These are phyloP conservation scores for Aphidoletes aphidimyza DNA, from an alignment of 2,888 invertebrate genomes.

Conservation along the genomic window DNA sequence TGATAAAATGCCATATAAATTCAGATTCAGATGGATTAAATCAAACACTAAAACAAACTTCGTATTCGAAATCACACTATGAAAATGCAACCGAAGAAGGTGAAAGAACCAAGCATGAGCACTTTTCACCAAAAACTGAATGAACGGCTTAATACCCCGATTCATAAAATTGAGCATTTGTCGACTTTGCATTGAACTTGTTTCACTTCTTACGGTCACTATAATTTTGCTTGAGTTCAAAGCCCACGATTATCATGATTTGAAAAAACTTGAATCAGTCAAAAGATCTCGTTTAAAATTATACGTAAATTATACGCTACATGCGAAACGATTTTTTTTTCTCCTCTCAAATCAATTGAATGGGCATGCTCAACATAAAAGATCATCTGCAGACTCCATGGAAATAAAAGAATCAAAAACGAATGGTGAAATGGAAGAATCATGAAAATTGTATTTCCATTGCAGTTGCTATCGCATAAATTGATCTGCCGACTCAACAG, in stretches of 20 bases:
- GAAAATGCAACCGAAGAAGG: background rate
- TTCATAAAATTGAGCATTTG: background rate
- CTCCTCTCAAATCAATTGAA: background rate
- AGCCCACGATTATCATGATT: background rate
- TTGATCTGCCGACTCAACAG: slow-evolving; percentile 50
- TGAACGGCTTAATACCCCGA: background rate
- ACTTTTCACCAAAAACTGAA: background rate
- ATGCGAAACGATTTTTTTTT: background rate
- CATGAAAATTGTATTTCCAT: background rate
- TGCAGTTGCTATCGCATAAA: slow-evolving; percentile 43
- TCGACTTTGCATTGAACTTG: slow-evolving; percentile 28
- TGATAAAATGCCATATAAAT: background rate
- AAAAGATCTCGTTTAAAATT: slow-evolving; percentile 32
- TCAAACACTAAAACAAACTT: background rate
- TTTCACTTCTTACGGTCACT: background rate
- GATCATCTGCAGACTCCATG: background rate
- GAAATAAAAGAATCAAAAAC: too few relatives aligned
- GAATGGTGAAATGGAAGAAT: background rate
- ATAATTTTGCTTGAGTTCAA: background rate
- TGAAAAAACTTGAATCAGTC: background rate
- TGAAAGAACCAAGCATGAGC: background rate
- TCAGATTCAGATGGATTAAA: background rate
- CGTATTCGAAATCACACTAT: background rate
- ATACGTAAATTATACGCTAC: too few relatives aligned
- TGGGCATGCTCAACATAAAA: background rate